phyloP scores from a whole-genome alignment of 2,797 vertebrate genomes.

The Alca torda region DNA sequence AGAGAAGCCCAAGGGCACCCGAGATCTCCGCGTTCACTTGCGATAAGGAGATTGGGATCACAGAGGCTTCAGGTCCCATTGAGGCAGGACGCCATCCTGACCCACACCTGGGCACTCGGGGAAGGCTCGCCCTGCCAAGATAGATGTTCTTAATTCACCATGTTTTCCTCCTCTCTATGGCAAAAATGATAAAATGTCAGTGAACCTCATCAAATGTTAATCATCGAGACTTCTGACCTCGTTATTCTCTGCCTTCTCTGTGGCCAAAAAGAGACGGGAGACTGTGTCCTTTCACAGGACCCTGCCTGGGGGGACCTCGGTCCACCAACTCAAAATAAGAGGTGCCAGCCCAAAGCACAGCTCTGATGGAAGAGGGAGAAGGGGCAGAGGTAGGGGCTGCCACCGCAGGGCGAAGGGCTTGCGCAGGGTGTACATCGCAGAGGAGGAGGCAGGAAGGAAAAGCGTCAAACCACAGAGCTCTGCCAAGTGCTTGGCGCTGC shows the following conservation, averaged over 20 bases:
- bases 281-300: neutral
- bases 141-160: neutral
- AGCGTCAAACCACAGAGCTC: neutral
- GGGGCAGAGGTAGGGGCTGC: neutral
- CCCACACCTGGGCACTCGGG: neutral
- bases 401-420: fast-evolving
- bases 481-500: neutral
- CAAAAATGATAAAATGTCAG: neutral
- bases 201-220: neutral
- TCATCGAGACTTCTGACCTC: neutral
- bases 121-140: neutral
- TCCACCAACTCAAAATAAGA: neutral
- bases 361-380: neutral
- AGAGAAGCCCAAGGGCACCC: neutral
- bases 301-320: neutral
- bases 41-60: neutral
- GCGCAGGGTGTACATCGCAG: neutral
- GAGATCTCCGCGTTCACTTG: neutral
- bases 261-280: fast-evolving
- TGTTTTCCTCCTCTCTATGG: neutral
- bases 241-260: neutral
- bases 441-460: conserved; percentile 54
- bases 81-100: fast-evolving
- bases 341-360: neutral
- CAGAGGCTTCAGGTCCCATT: fast-evolving